Evolutionary conservation across 2,113 vertebrate species (phyloP), one percentile per base, ranked within the genome.

Genomic region (Platanista minor): DNA sequence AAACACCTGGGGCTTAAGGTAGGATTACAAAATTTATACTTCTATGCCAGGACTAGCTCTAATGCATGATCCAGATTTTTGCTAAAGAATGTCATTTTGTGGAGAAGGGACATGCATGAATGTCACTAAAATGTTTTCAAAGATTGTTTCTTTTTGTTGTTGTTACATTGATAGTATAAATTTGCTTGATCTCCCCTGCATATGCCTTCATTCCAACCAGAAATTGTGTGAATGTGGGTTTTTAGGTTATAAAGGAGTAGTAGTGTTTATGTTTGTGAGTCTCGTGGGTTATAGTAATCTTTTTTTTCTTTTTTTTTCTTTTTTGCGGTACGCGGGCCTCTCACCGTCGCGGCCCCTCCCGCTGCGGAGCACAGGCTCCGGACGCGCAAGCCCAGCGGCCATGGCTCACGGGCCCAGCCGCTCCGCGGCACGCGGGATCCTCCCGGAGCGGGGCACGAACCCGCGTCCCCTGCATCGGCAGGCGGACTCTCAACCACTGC

Each of bases 31-130:
- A 95, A 84, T 81, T 12, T 92, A 83, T 87, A 57, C 64, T 78
- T 27, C 74, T 36, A 36, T 83, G 89, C 86, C 97, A 97, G 97
- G 88, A 91, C 59, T 54, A 92, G 87, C 49, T 93, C 49, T 57
- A 66, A 87, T 4, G 2, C 31, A 81, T 33, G 78, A 75, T 91
- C 39, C 91, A 96, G 64, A 90, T 57, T 89, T 91, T 93, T 87
- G 52, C 74, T 95, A 23, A 83, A 80, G 75, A 94, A 92, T 36
- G 78, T 66, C 78, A 92, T 33, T n/a, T 33, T 41, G 59, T 81
- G 27, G 67, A 71, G 90, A 82, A 94, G 39, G 21, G 52, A 31
- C 82, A 17, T 9, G 20, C 14, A 66, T 1, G 54, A 27, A 25
- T n/a, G 74, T 86, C 4, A 41, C 15, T 36, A 23, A 2, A 4